Evolutionary conservation across 2,888 invertebrate species (phyloP).

Genomic region (Plusia festucae): DNA sequence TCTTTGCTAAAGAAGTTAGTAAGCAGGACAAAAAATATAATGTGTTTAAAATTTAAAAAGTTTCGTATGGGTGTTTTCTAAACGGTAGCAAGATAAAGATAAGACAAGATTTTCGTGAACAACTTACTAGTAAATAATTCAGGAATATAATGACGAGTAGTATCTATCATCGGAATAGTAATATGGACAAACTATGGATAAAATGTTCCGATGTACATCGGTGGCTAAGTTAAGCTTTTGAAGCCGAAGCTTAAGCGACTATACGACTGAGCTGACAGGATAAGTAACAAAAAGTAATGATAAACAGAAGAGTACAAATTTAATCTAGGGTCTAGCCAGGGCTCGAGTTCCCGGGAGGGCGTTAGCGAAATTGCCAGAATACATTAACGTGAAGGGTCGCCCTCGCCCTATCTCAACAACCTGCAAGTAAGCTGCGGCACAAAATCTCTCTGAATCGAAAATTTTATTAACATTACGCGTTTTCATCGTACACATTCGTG

Average conservation of each 20-base stretch:
- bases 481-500: conserved; percentile 46
- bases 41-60: not conserved
- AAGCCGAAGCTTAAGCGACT: conserved; percentile 42
- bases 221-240: conserved; percentile 48
- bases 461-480: conserved; percentile 55
- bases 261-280: conserved; percentile 60
- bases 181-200: no score
- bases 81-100: no score
- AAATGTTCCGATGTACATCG: conserved; percentile 26
- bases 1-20: conserved; percentile 9
- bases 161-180: no score
- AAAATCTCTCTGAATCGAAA: conserved; percentile 70
- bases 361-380: conserved; percentile 83
- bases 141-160: no score
- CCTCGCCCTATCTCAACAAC: conserved; percentile 82
- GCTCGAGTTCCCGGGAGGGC: conserved; percentile 69
- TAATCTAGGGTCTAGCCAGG: conserved; percentile 78
- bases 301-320: conserved; percentile 80
- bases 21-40: conserved; percentile 4
- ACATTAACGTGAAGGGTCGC: conserved; percentile 79
- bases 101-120: no score
- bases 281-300: conserved; percentile 74
- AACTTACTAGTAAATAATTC: no score
- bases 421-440: conserved; percentile 74
- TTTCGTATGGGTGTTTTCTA: no score